Conservation (phyloP, 2,888 invertebrate genomes). For the Lampropteryx suffumata region DNA sequence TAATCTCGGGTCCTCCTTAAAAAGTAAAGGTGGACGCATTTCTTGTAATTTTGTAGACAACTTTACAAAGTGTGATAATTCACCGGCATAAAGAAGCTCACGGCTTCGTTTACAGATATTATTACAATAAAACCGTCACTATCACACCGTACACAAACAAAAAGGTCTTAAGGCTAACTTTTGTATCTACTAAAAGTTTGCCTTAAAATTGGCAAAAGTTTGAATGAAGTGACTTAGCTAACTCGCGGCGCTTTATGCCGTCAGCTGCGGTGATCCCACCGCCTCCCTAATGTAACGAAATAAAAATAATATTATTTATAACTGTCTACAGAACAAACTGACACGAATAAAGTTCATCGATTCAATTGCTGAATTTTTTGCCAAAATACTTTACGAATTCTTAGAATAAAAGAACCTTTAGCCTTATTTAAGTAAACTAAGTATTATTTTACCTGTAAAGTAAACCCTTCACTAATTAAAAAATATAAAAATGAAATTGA, state of each 20-base stretch:
- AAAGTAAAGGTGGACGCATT: constrained; percentile 44
- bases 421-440: too few relatives aligned
- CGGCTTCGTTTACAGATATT: constrained; percentile 14
- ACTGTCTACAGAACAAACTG: constrained; percentile 47
- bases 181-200: constrained; percentile 67
- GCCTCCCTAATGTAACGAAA: constrained; percentile 69
- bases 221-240: constrained; percentile 75
- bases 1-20: constrained; percentile 59
- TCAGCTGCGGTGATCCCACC: constrained; percentile 77
- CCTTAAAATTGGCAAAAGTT: constrained; percentile 76
- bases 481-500: too few relatives aligned
- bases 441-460: too few relatives aligned
- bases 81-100: constrained; percentile 14
- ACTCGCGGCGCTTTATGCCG: constrained; percentile 67
- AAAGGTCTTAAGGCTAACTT: constrained; percentile 64
- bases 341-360: constrained; percentile 31
- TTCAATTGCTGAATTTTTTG: constrained; percentile 7
- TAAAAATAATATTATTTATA: constrained; percentile 70
- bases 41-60: constrained; percentile 43
- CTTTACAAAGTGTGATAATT: constrained; percentile 30
- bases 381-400: background rate
- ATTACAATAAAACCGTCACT: constrained; percentile 43
- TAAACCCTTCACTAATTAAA: too few relatives aligned
- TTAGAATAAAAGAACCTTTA: too few relatives aligned
- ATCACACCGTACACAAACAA: constrained; percentile 59